Conservation (phyloP, 2,888 invertebrate species). For the Caenorhabditis doughertyi region DNA sequence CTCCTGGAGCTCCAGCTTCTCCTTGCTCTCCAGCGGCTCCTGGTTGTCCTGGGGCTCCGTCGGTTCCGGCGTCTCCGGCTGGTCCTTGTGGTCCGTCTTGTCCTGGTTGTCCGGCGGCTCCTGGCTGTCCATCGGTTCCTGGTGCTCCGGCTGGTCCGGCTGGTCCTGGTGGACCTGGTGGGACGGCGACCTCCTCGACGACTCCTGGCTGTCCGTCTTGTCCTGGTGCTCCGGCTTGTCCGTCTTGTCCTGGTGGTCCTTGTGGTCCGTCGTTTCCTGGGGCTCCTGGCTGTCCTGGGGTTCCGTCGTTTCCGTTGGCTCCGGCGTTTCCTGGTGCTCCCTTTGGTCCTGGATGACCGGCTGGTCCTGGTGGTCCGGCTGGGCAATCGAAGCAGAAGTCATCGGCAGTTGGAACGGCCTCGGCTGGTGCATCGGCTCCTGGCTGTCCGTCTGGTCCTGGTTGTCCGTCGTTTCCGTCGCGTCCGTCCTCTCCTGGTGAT, state of each 20-base stretch:
- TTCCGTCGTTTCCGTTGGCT: conserved; percentile 68
- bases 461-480: conserved; percentile 73
- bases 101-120: conserved; percentile 71
- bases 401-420: conserved; percentile 67
- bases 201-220: conserved; percentile 72
- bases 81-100: conserved; percentile 72
- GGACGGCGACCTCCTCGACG: conserved; percentile 69
- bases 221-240: conserved; percentile 73
- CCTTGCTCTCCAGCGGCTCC: conserved; percentile 71
- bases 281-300: conserved; percentile 69
- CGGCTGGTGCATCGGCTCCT: conserved; percentile 76
- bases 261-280: conserved; percentile 73
- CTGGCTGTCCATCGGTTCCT: conserved; percentile 70
- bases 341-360: conserved; percentile 76
- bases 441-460: conserved; percentile 78
- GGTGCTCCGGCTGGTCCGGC: conserved; percentile 70
- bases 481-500: conserved; percentile 77
- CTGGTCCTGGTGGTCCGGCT: conserved; percentile 76
- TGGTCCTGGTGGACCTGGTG: conserved; percentile 71
- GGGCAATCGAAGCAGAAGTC: conserved; percentile 75
- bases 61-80: conserved; percentile 69
- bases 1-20: conserved; percentile 69
- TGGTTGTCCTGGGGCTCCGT: conserved; percentile 70
- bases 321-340: conserved; percentile 73
- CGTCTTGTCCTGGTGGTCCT: conserved; percentile 73